Evolutionary conservation across 2,888 invertebrate species (phyloP).

Genomic region (Pharmacophagus antenor): DNA sequence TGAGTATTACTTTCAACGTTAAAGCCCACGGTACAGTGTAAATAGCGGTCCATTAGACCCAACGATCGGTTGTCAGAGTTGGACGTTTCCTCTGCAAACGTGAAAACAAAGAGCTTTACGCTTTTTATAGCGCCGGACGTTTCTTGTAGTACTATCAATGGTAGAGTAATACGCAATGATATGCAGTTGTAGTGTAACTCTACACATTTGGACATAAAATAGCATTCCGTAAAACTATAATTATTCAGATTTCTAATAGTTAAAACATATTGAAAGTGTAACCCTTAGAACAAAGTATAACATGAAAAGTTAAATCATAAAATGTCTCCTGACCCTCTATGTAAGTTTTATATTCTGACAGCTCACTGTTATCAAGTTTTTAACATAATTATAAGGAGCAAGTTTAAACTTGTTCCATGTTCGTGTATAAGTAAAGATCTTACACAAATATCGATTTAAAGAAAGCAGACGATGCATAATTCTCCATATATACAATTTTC

Average conservation of each 20-base stretch:
- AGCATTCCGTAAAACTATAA: background rate
- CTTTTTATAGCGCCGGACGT: slow-evolving; percentile 64
- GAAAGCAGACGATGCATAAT: background rate
- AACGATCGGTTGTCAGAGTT: slow-evolving; percentile 54
- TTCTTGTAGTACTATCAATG: slow-evolving; percentile 59
- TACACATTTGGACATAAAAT: background rate
- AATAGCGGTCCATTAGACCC: slow-evolving; percentile 66
- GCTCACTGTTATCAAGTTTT: too few species aligned
- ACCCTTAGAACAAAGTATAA: background rate
- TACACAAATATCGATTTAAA: background rate
- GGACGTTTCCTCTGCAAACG: slow-evolving; percentile 58
- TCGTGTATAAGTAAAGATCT: background rate
- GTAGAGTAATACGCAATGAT: slow-evolving; percentile 59
- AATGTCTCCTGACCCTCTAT: too few species aligned
- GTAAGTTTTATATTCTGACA: too few species aligned
- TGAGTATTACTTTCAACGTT: slow-evolving; percentile 46
- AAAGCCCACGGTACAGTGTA: slow-evolving; percentile 57
- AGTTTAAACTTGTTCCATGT: too few species aligned
- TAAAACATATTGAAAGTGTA: background rate
- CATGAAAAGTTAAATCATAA: too few species aligned
- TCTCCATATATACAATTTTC: background rate
- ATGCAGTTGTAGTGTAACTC: slow-evolving; percentile 46
- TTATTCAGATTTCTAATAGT: background rate
- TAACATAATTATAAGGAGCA: too few species aligned
- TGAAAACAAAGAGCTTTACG: slow-evolving; percentile 69